Base-by-base conservation (phyloP, 2,888 invertebrate species). In the Mesorhabditis sp. region DNA sequence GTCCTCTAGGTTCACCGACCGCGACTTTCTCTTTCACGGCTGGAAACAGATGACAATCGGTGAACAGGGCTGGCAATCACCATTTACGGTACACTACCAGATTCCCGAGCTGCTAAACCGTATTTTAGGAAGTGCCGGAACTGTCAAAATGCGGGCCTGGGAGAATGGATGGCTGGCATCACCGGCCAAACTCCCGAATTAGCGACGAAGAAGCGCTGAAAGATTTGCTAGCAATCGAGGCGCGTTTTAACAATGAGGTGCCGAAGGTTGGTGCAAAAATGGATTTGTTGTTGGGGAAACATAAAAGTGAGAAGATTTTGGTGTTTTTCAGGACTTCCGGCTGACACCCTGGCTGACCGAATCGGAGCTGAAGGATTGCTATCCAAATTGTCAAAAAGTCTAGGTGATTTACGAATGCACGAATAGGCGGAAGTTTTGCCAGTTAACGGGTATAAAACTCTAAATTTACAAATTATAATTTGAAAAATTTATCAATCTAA, bases 11-110 rank as follows among this genome's bases (percentile, higher is more conserved):
- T 50, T 50, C n/a, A 13, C 58, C 58, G 58, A 50, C n/a, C 58
- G 58, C 58, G 58, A 50, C 2, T 50, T 50, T 2, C 58, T 50
- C n/a, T 50, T 13, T 50, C 58, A 50, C n/a, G 58, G 58, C 10
- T 50, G 58, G 58, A 50, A 50, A 50, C 58, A 50, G 58, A 50
- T 50, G 58, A 50, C 7, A 50, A 50, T 50, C n/a, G 58, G 58
- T 50, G 58, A 50, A 50, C 10, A 50, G 7, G 58, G 58, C 58
- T 50, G 58, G 58, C 58, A 50, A 50, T 50, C 58, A n/a, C 58
- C 58, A 2, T 50, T 13, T n/a, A n/a, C 7, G 58, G 58, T 50
- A n/a, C 7, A n/a, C 2, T 13, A 50, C 10, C 10, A 50, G n/a
- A 50, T 50, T 50, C 2, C 28, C 28, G 28, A 28, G 28, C 28